A percentile compares a stretch with the other conserved stretches of the same genome.
phyloP scores from a whole-genome alignment of 2,797 vertebrate genomes.

The Peromyscus aztecus region DNA sequence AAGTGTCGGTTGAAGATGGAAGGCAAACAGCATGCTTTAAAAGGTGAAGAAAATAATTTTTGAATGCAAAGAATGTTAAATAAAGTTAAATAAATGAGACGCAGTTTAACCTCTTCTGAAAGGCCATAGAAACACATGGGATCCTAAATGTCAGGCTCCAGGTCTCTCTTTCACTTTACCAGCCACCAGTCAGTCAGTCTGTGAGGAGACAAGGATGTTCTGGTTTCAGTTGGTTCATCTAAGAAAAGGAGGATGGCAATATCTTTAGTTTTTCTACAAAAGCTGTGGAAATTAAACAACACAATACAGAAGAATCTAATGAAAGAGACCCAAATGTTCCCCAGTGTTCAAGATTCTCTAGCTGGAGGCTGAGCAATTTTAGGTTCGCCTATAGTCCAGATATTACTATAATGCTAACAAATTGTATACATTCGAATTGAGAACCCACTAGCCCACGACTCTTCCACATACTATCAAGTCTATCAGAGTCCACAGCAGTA shows the following conservation, averaged over 20 bases:
- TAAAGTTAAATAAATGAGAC: neutral
- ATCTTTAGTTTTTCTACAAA: neutral
- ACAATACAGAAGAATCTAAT: neutral
- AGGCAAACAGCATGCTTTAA: neutral
- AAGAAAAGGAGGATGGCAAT: neutral
- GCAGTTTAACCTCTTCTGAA: neutral
- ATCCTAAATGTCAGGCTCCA: slow-evolving; percentile 13
- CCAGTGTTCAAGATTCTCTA: slow-evolving; percentile 8
- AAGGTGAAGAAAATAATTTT: neutral
- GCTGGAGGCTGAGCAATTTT: neutral
- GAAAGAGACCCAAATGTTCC: neutral
- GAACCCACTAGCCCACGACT: neutral
- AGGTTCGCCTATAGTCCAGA: neutral
- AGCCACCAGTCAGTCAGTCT: neutral
- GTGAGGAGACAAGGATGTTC: neutral
- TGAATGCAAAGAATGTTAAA: neutral
- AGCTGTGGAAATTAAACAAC: slow-evolving; percentile 8
- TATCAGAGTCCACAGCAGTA: neutral
- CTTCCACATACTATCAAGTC: neutral
- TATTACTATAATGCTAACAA: neutral
- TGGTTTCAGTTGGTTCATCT: neutral
- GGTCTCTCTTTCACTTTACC: neutral
- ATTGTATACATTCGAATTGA: neutral
- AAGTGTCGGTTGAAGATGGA: neutral
- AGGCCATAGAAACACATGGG: neutral